phyloP scores from a whole-genome alignment of 53 echinoderm and acorn worm genomes.

The Patiria pectinifera region DNA sequence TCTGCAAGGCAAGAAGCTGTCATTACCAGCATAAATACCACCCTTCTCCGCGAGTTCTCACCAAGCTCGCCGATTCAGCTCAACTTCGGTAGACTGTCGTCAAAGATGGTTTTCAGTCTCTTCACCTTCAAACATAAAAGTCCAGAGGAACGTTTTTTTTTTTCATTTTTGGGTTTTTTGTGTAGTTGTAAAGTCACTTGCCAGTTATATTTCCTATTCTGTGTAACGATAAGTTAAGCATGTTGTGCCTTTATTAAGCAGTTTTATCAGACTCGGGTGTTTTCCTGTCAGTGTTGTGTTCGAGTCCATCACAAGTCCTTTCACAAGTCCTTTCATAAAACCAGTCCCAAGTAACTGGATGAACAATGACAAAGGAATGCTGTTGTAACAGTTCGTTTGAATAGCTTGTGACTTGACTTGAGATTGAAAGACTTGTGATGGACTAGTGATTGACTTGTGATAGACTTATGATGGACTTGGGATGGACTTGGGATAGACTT shows the following conservation, averaged over 20 bases:
- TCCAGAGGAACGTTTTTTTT: not conserved
- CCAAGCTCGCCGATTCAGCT: not conserved
- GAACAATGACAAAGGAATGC: too few relatives aligned
- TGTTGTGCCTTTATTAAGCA: constrained; percentile 1
- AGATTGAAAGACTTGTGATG: too few relatives aligned
- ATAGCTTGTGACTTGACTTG: too few relatives aligned
- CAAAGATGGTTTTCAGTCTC: constrained; percentile 1
- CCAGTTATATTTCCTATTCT: not conserved
- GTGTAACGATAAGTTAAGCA: not conserved
- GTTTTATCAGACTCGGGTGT: not conserved
- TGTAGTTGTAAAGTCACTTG: constrained; percentile 40
- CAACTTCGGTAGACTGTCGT: not conserved
- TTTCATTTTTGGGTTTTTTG: not conserved
- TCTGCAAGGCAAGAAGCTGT: constrained; percentile 93
- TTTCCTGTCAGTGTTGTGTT: not conserved
- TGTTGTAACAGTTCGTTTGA: too few relatives aligned
- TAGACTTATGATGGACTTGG: too few relatives aligned
- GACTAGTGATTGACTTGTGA: too few relatives aligned
- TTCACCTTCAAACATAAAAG: not conserved
- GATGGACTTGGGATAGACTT: too few relatives aligned
- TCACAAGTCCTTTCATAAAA: too few relatives aligned
- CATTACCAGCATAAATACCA: constrained; percentile 90
- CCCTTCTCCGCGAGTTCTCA: not conserved
- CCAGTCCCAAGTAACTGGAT: too few relatives aligned
- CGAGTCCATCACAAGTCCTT: too few relatives aligned